Evolutionary conservation across 2,113 vertebrate species (phyloP).

Genomic region (Pygoscelis adeliae): DNA sequence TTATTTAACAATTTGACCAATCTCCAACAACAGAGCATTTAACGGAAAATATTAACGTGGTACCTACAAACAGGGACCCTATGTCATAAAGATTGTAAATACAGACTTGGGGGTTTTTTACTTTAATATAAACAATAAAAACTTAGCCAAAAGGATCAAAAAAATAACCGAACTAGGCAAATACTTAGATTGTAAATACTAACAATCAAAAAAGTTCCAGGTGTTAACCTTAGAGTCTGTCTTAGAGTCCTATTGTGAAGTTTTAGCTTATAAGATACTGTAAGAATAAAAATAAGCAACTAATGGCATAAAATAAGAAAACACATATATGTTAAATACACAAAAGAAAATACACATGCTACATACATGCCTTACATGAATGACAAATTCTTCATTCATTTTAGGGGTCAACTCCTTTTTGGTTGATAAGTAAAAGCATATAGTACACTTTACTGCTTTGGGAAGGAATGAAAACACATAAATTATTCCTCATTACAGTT

Average conservation of each 20-base stretch:
- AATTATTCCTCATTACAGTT: conserved; percentile 2
- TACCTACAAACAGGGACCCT: not conserved
- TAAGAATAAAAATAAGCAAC: not conserved
- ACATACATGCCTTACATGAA: not conserved
- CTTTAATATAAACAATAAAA: not conserved
- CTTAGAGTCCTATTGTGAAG: not conserved
- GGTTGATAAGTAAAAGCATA: not conserved
- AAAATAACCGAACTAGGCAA: not conserved
- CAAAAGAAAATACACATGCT: not conserved
- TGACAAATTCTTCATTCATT: not conserved
- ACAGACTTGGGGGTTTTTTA: not conserved
- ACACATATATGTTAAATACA: not conserved
- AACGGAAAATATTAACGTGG: not conserved
- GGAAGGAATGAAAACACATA: not conserved
- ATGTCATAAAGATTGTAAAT: not conserved
- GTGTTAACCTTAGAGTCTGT: not conserved
- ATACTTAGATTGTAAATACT: not conserved
- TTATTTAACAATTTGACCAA: not conserved
- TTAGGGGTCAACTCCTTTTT: not conserved
- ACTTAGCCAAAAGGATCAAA: not conserved
- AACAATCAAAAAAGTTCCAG: not conserved
- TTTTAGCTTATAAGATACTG: not conserved
- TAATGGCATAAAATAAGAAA: not conserved
- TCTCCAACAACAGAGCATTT: not conserved
- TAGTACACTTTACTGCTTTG: not conserved